phyloP scores from a whole-genome alignment of 37 sponge, comb jelly and placozoan species.

The Hexactinellida sp. region DNA sequence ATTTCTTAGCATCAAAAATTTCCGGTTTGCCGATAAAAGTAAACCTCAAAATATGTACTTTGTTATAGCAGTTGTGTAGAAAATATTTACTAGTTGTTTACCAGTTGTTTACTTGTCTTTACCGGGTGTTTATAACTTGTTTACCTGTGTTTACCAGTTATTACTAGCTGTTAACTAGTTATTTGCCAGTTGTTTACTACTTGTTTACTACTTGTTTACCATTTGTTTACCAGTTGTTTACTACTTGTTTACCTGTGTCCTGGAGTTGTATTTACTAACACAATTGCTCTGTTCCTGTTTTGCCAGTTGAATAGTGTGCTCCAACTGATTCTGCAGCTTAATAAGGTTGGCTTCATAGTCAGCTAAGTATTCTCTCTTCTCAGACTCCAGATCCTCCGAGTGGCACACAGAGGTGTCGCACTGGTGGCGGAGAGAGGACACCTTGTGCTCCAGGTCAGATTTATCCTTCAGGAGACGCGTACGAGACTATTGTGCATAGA shows the following conservation, averaged over 20 bases:
- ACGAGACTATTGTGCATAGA: background rate
- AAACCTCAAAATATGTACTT: too few relatives aligned
- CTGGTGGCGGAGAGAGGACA: background rate
- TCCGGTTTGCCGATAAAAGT: too few relatives aligned
- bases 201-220: background rate
- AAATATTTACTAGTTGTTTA: too few relatives aligned
- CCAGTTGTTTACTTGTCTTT: too few relatives aligned
- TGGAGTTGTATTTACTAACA: background rate
- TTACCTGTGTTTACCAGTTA: too few relatives aligned
- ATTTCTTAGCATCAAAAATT: too few relatives aligned
- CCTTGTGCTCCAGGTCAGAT: background rate
- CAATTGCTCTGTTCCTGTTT: background rate
- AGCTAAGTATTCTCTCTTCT: background rate
- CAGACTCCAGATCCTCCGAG: background rate
- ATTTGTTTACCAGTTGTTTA: background rate
- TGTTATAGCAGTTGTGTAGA: too few relatives aligned
- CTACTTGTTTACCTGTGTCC: background rate
- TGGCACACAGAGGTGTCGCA: background rate
- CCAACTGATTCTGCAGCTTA: background rate
- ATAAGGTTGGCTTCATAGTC: background rate
- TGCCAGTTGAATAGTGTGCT: background rate
- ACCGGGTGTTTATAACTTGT: too few relatives aligned
- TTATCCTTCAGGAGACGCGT: background rate
- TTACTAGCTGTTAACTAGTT: too few relatives aligned
- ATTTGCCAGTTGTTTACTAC: background rate